Evolutionary conservation across 2,113 vertebrate species (phyloP).

Genomic region (Gopherus evgoodei): DNA sequence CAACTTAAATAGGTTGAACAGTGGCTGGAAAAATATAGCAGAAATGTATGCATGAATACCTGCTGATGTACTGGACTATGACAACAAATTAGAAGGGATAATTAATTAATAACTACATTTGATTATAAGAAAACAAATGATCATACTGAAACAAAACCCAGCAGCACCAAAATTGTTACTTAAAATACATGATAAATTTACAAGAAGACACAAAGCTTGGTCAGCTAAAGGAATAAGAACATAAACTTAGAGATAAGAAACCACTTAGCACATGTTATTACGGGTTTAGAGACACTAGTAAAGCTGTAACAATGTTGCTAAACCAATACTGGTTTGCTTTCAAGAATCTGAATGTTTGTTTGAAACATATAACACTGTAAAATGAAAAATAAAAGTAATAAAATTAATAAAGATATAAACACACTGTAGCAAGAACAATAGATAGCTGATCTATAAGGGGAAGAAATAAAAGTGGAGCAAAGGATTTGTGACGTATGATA

Average conservation of each 20-base stretch:
- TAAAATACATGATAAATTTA: not conserved
- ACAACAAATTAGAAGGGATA: not conserved
- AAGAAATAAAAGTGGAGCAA: not conserved
- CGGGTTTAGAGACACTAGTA: not conserved
- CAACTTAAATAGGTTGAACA: not conserved
- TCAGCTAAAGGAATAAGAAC: not conserved
- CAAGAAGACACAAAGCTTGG: not conserved
- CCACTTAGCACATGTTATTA: fast-evolving
- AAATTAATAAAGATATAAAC: not conserved
- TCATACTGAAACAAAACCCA: too few relatives aligned
- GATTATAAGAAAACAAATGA: not conserved
- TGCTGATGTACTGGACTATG: not conserved
- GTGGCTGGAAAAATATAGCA: not conserved
- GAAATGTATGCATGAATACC: not conserved
- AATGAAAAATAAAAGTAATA: not conserved
- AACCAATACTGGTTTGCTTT: not conserved
- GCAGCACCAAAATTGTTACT: not conserved
- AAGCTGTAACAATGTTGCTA: not conserved
- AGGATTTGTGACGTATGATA: not conserved
- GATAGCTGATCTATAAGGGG: not conserved
- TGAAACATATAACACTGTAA: not conserved
- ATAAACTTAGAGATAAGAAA: not conserved
- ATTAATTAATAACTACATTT: not conserved
- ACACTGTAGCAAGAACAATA: not conserved
- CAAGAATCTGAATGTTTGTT: not conserved